phyloP scores from a whole-genome alignment of 2,888 invertebrate genomes.

The Pinctada fucata region DNA sequence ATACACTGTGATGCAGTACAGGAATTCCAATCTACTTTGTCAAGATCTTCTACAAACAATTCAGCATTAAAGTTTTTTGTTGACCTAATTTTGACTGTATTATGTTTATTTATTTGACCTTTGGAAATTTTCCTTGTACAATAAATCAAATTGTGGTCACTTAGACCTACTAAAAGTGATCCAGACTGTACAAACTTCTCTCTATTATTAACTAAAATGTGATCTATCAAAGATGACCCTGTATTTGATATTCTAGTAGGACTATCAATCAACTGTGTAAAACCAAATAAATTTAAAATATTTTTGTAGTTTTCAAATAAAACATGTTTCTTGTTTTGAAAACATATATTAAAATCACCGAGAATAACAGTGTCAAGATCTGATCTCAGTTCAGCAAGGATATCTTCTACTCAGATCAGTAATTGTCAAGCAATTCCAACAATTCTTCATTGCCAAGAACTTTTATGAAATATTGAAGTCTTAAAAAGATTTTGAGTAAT shows the following conservation, averaged over 20 bases:
- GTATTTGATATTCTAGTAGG: conserved; percentile 9
- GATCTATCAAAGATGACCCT: conserved; percentile 13
- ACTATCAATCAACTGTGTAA: conserved; percentile 8
- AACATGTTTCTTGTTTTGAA: neutral
- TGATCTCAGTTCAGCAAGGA: neutral
- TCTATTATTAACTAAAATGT: conserved; percentile 13
- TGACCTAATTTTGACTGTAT: conserved; percentile 16
- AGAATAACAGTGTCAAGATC: neutral
- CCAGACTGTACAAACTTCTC: conserved; percentile 14
- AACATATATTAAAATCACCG: too few species aligned
- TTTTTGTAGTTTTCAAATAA: neutral
- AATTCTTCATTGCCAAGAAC: too few species aligned
- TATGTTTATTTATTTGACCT: neutral
- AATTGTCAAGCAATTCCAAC: too few species aligned
- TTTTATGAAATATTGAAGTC: too few species aligned
- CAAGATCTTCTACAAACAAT: neutral
- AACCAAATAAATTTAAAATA: conserved; percentile 9
- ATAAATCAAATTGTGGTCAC: conserved; percentile 13
- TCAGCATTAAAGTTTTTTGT: neutral
- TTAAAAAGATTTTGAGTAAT: too few species aligned
- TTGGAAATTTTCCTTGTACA: neutral
- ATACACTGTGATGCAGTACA: neutral
- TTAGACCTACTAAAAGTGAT: neutral
- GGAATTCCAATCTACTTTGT: neutral
- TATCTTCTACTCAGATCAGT: neutral